Base-by-base conservation (phyloP, 1,140 invertebrate species). In the Bombus confusus region DNA sequence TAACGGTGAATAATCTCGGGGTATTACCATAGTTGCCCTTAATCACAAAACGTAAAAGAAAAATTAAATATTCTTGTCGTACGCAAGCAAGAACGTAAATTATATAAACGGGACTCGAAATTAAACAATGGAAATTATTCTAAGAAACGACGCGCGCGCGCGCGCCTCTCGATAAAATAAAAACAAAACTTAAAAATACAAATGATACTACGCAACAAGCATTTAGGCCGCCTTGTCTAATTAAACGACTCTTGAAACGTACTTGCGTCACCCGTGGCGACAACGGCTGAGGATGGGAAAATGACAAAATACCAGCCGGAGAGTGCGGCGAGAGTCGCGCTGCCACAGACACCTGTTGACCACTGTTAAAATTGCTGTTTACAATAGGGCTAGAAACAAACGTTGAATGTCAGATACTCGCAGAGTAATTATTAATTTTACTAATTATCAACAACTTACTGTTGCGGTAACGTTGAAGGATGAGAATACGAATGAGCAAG, bases 401-500 rank as follows among this genome's bases (percentile, higher is more conserved):
- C 15, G 28, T 31, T 5, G 34, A 31, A 64, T 12, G 64, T 86
- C 31, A 83, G 12, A 41, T 41, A 47, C 12, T 62, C 13, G 59
- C 12, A 2, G 59, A 13, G 1, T 1, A 5, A 62, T 62, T 62
- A n/a, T 62, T 62, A 13, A n/a, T 9, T n/a, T 62, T 12, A 4
- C 59, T 62, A 28, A 62, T n/a, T 28, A n/a, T 62, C 5, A 10
- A 91, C 5, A 10, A 91, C 93, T 90, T 88, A 95, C 95, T 95
- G 94, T 91, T 95, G 95, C 87, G 92, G 89, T 93, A 95, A 94
- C 91, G 95, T 93, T 83, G 94, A 92, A 82, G 93, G 93, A 90
- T 95, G 95, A 86, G 94, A 92, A 88, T 95, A 95, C 85, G 95
- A 93, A 88, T 95, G 95, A 89, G 93, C 91, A 91, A 95, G 93